These are phyloP conservation scores for Colostygia pectinataria DNA, from an alignment of 2,888 invertebrate species.

Conservation along the genomic window DNA sequence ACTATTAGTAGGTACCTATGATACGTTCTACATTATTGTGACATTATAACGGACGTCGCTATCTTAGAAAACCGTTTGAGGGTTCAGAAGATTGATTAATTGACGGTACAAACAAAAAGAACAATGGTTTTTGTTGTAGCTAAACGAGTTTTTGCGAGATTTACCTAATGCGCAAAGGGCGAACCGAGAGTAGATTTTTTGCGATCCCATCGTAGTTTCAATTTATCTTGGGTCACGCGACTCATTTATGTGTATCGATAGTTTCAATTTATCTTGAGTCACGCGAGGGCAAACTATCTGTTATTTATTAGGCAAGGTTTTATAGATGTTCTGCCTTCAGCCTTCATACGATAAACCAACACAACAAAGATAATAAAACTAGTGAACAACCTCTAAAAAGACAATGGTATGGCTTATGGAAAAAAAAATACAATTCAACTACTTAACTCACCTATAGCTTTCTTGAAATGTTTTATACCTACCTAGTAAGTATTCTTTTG, in stretches of 20 bases:
- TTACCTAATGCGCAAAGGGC: neutral
- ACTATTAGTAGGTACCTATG: too few species aligned
- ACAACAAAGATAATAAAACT: too few species aligned
- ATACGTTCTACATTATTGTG: too few species aligned
- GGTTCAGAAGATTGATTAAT: constrained; percentile 25
- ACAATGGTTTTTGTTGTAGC: constrained; percentile 30
- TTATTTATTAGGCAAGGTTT: too few species aligned
- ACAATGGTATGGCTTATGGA: too few species aligned
- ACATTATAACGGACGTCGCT: neutral
- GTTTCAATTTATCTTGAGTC: constrained; percentile 6
- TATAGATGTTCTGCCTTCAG: too few species aligned
- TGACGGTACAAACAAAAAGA: constrained; percentile 19
- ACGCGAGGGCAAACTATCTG: neutral
- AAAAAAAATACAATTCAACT: too few species aligned
- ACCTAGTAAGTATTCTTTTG: too few species aligned
- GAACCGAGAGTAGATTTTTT: constrained; percentile 12
- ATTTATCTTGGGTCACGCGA: constrained; percentile 5
- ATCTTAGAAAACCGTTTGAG: neutral
- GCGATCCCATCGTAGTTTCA: constrained; percentile 10
- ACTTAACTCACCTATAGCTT: too few species aligned
- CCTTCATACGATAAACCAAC: too few species aligned
- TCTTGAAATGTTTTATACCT: too few species aligned
- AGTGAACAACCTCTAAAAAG: too few species aligned
- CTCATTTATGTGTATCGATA: constrained; percentile 6
- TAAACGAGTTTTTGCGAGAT: constrained; percentile 35